phyloP scores from a whole-genome alignment of 2,888 invertebrate genomes.

The Odontocerum albicorne region DNA sequence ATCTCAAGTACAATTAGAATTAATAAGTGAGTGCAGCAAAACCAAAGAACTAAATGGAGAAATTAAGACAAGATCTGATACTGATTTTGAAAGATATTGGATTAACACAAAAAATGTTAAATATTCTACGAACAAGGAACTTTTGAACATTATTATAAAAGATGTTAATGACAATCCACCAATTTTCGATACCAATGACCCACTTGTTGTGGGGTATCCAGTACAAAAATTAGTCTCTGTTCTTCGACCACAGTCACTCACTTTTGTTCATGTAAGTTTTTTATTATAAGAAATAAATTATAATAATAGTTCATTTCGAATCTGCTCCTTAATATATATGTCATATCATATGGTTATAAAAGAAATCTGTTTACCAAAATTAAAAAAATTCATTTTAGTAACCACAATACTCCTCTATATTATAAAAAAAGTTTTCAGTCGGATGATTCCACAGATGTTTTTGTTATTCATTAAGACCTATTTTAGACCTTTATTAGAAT shows the following conservation, averaged over 20 bases:
- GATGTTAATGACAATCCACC: constrained; percentile 59
- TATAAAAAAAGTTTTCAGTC: no score
- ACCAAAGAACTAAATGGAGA: constrained; percentile 12
- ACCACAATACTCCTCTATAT: no score
- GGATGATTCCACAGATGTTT: no score
- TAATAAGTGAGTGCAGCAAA: constrained; percentile 45
- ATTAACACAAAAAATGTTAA: constrained; percentile 48
- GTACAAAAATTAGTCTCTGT: constrained; percentile 45
- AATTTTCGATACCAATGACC: constrained; percentile 47
- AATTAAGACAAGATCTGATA: constrained; percentile 39
- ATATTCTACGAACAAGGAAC: constrained; percentile 47
- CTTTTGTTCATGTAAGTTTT: constrained; percentile 53
- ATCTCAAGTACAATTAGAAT: constrained; percentile 54
- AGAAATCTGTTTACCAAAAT: no score
- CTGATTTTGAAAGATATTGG: constrained; percentile 48
- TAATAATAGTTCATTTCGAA: no score
- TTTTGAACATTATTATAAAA: constrained; percentile 54
- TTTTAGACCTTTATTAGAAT: no score
- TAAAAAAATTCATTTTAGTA: no score
- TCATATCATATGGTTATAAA: no score
- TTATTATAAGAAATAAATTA: constrained; percentile 5
- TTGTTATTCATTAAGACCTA: no score
- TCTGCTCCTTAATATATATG: no score
- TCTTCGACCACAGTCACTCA: constrained; percentile 50
- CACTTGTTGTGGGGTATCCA: constrained; percentile 54